A percentile compares a stretch with the other conserved stretches of the same genome.
Evolutionary conservation across 1,140 invertebrate genomes (phyloP).

Genomic region (Scylla paramamosain): DNA sequence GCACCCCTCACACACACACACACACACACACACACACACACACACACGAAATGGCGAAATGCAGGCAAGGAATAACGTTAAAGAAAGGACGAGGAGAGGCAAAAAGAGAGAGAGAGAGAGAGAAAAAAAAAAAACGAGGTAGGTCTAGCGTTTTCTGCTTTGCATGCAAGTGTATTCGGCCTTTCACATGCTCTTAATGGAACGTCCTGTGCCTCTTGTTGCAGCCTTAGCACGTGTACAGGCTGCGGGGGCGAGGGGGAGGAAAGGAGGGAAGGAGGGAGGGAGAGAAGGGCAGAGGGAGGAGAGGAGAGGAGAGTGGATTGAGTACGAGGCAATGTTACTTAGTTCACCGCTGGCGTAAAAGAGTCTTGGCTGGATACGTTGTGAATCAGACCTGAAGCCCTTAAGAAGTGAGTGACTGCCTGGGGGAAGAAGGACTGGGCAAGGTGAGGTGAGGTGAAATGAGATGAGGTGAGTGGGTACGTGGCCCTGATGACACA

Average conservation of each 20-base stretch:
- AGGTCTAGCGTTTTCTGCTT: not conserved
- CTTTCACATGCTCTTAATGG: not conserved
- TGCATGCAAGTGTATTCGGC: not conserved
- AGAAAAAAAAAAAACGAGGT: no score
- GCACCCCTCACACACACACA: not conserved
- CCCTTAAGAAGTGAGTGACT: no score
- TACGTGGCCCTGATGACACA: not conserved
- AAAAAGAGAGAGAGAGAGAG: not conserved
- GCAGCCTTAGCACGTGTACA: not conserved
- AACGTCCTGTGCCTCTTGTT: conserved; percentile 8
- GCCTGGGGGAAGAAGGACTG: no score
- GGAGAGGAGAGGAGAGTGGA: not conserved
- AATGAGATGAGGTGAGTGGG: no score
- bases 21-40: not conserved
- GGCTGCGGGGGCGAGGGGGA: not conserved
- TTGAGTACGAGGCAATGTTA: not conserved
- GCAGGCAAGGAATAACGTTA: not conserved
- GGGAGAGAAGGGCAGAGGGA: no score
- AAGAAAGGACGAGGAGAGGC: not conserved
- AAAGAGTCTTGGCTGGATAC: no score
- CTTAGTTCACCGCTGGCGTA: no score
- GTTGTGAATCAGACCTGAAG: no score
- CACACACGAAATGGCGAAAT: not conserved
- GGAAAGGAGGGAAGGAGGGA: no score
- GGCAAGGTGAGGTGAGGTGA: no score